Evolutionary conservation across 2,888 invertebrate species (phyloP), one percentile per base, ranked within the genome.

Genomic region (Pachycephus smyrnensis): DNA sequence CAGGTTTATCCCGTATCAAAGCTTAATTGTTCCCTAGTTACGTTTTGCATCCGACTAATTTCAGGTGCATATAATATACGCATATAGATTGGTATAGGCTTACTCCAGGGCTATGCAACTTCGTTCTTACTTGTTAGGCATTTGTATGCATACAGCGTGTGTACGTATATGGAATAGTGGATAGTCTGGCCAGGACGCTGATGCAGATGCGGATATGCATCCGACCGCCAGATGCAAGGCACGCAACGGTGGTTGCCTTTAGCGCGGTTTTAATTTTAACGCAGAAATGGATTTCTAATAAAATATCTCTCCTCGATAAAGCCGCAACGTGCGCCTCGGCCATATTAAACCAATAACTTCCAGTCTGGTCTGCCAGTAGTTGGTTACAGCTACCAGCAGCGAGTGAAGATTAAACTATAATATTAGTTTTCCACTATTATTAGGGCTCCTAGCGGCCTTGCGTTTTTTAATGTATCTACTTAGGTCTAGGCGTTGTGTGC

Each of bases 261-360:
- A 77, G 76, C 77, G 73, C 69, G 76, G 77, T 33, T 79, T 82
- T 82, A 80, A 81, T 77, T 82, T 79, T 75, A 81, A 82, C 78
- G 80, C 75, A 73, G 79, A 36, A 76, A 82, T 79, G 80, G 82
- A 82, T 78, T 73, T 79, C 31, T 71, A 80, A 82, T 82, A 80
- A 82, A 82, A 82, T 36, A 69, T 40, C 9, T 73, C 55, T 32
- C 73, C 31, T 55, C 55, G 23, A 55, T 55, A 55, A 55, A 55
- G 23, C 55, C 55, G 55, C 55, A 55, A 15, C 74, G 40, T 69
- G 40, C 79, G 55, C 71, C 73, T 35, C 73, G 73, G 75, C 73
- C 75, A 80, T 82, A 81, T 82, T 82, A 82, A 82, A 81, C 80
- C 82, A 78, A 82, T 82, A 82, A 82, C 80, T 80, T 75, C 1